Conservation (phyloP, 2,797 vertebrate species). For the Microctenopoma steveboyesi region DNA sequence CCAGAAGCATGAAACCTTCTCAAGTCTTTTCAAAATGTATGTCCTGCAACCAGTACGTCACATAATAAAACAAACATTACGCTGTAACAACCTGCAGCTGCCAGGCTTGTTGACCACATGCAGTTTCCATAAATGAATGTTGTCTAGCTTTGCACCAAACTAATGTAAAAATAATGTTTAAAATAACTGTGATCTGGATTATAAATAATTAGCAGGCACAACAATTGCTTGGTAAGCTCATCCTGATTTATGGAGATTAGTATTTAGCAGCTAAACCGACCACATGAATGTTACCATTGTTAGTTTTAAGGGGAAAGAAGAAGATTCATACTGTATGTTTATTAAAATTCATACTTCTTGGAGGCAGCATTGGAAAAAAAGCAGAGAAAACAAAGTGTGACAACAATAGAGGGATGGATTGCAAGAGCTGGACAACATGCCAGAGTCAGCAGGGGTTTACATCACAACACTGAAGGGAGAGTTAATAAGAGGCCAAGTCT, state of each 20-base stretch:
- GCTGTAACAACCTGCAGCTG: neutral
- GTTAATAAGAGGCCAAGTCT: slow-evolving; percentile 69
- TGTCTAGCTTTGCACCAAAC: neutral
- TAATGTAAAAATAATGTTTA: neutral
- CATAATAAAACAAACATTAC: slow-evolving; percentile 2
- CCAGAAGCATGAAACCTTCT: slow-evolving; percentile 24
- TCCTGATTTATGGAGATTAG: neutral
- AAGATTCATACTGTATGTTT: neutral
- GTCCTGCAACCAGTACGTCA: neutral
- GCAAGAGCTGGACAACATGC: slow-evolving; percentile 66
- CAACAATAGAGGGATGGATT: slow-evolving; percentile 66
- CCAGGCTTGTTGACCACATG: neutral
- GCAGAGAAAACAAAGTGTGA: slow-evolving; percentile 56
- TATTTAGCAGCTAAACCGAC: neutral
- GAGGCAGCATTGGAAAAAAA: slow-evolving; percentile 21
- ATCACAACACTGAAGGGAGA: slow-evolving; percentile 69
- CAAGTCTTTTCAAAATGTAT: slow-evolving; percentile 27
- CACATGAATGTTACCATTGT: slow-evolving; percentile 1
- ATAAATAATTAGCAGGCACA: neutral
- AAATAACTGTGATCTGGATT: neutral
- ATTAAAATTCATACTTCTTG: neutral
- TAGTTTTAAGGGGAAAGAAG: neutral
- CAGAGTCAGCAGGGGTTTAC: slow-evolving; percentile 73
- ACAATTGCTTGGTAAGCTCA: neutral
- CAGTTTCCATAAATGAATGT: slow-evolving; percentile 7